Conservation (phyloP, 2,113 vertebrate species). For the Lampris megalopsis region DNA sequence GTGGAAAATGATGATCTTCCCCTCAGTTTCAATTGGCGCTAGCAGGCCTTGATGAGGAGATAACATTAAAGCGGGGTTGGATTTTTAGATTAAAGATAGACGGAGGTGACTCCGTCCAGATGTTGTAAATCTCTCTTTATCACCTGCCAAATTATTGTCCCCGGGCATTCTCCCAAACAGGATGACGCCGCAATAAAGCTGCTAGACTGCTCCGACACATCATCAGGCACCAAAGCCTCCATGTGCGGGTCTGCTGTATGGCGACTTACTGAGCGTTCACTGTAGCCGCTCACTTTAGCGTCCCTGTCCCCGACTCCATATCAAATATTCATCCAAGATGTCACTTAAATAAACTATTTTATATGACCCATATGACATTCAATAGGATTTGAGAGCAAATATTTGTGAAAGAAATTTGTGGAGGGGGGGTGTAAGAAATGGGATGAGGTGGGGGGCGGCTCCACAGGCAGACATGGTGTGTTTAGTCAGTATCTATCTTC, state of each 20-base stretch:
- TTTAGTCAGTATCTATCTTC: too few relatives aligned
- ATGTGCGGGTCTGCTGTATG: too few relatives aligned
- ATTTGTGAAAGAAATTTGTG: too few relatives aligned
- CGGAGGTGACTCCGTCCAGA: conserved; percentile 32
- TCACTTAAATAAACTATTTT: too few relatives aligned
- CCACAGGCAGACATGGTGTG: too few relatives aligned
- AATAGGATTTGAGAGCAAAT: too few relatives aligned
- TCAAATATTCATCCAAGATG: too few relatives aligned
- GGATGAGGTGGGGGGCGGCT: too few relatives aligned
- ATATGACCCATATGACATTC: too few relatives aligned
- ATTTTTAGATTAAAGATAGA: conserved; percentile 61
- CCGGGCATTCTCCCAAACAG: conserved; percentile 33
- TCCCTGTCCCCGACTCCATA: too few relatives aligned
- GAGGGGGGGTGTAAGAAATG: too few relatives aligned
- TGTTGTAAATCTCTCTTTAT: conserved; percentile 76
- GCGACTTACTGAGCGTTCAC: neutral
- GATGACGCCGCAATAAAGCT: conserved; percentile 59
- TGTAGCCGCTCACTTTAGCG: neutral
- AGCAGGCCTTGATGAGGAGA: conserved; percentile 28
- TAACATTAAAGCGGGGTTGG: conserved; percentile 36
- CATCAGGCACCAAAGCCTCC: conserved; percentile 29
- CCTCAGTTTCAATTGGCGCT: conserved; percentile 14
- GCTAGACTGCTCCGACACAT: conserved; percentile 47
- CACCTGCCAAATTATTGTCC: conserved; percentile 59
- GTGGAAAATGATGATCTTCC: conserved; percentile 4